Evolutionary conservation across 2,888 invertebrate genomes (phyloP).

Genomic region (Patella ulyssiponensis): DNA sequence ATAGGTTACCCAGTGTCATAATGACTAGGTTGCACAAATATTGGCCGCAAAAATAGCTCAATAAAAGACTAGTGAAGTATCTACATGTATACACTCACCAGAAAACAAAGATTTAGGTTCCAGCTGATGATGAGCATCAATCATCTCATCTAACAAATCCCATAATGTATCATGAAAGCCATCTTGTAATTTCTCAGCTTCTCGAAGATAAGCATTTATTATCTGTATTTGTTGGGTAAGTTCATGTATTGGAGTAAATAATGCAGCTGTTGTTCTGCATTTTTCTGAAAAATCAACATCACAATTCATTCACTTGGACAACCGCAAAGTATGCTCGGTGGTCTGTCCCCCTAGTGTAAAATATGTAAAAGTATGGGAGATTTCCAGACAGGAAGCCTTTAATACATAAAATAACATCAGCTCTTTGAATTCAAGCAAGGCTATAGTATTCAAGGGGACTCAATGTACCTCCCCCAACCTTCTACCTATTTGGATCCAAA

Average conservation of each 20-base stretch:
- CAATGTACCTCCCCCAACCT: too few species aligned
- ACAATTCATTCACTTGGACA: background rate
- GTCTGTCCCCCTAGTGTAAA: background rate
- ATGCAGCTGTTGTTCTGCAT: slow-evolving; percentile 51
- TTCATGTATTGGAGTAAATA: slow-evolving; percentile 68
- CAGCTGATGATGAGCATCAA: slow-evolving; percentile 57
- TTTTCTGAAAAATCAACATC: slow-evolving; percentile 52
- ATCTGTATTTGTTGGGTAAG: slow-evolving; percentile 63
- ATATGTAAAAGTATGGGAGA: too few species aligned
- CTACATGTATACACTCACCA: slow-evolving; percentile 43
- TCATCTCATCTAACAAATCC: slow-evolving; percentile 66
- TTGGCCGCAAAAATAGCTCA: too few species aligned
- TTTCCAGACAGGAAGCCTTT: too few species aligned
- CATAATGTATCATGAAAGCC: slow-evolving; percentile 64
- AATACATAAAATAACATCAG: too few species aligned
- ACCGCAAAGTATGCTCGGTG: too few species aligned
- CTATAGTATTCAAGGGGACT: too few species aligned
- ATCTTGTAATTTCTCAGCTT: slow-evolving; percentile 64
- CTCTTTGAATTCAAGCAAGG: too few species aligned
- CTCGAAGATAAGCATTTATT: slow-evolving; percentile 66
- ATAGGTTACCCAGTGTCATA: too few species aligned
- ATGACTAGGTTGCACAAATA: too few species aligned
- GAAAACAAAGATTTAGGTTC: slow-evolving; percentile 64
- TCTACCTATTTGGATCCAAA: too few species aligned
- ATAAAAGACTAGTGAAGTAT: too few species aligned